Conservation (phyloP, 1,140 invertebrate genomes). For the Calephelis virginiensis region DNA sequence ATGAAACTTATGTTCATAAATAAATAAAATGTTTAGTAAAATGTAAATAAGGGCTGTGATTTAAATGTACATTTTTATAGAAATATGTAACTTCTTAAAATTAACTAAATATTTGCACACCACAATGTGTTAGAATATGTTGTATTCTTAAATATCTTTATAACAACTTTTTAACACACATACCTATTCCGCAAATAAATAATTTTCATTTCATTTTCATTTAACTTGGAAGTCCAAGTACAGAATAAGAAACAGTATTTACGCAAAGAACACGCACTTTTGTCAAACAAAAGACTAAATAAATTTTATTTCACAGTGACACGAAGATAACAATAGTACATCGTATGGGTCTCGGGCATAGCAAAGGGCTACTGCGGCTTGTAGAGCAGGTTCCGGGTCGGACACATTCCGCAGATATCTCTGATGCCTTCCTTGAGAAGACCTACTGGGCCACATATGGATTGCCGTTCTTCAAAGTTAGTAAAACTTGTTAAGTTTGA, state of each 20-base stretch:
- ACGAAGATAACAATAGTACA: conserved; percentile 59
- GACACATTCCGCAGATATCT: conserved; percentile 83
- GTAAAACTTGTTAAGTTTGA: conserved; percentile 12
- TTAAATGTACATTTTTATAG: no score
- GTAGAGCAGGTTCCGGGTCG: conserved; percentile 91
- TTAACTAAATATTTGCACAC: no score
- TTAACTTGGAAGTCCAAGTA: no score
- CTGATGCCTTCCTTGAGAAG: conserved; percentile 81
- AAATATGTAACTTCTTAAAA: no score
- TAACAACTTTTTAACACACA: no score
- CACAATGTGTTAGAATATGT: no score
- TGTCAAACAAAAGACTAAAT: background rate
- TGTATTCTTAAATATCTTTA: no score
- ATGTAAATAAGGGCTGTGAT: no score
- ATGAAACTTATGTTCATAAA: no score
- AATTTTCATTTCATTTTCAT: no score
- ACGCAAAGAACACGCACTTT: background rate
- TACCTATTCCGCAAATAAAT: no score
- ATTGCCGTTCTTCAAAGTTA: conserved; percentile 85
- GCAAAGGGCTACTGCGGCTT: conserved; percentile 84
- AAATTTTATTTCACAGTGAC: conserved; percentile 38
- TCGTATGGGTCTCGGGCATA: conserved; percentile 50
- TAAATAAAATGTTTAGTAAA: no score
- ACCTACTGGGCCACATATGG: conserved; percentile 91
- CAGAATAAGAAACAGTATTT: background rate